Conservation (phyloP, 2,113 vertebrate genomes). For the Platysternon megacephalum region DNA sequence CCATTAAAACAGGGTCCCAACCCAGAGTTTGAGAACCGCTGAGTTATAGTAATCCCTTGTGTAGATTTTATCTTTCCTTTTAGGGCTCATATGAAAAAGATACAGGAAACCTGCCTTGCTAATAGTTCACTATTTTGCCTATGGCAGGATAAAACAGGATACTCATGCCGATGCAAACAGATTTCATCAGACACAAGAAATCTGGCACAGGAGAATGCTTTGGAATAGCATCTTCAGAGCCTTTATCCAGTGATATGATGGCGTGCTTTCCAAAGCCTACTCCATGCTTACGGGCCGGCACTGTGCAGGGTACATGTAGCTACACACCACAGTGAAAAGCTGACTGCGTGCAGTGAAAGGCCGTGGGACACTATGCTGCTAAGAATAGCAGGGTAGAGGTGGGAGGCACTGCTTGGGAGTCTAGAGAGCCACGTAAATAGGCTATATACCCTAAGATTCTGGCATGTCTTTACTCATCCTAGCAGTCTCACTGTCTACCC, state of each 20-base stretch:
- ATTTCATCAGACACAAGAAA: neutral
- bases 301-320: no score
- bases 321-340: no score
- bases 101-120: neutral
- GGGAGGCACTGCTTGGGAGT: neutral
- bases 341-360: no score
- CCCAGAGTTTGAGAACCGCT: no score
- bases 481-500: neutral
- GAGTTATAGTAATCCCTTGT: neutral
- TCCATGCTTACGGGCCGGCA: neutral
- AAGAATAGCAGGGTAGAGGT: neutral
- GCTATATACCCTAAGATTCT: neutral
- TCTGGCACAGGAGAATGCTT: neutral
- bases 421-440: neutral
- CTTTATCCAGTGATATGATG: neutral
- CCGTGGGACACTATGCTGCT: neutral
- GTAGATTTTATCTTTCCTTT: neutral
- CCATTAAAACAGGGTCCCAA: no score
- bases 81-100: neutral
- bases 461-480: neutral
- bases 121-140: neutral
- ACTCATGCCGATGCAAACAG: accelerated
- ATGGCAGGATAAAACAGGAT: neutral
- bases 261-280: neutral
- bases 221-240: neutral